These are phyloP conservation scores for Nanorana parkeri DNA, from an alignment of 2,113 vertebrate genomes.

Conservation along the genomic window DNA sequence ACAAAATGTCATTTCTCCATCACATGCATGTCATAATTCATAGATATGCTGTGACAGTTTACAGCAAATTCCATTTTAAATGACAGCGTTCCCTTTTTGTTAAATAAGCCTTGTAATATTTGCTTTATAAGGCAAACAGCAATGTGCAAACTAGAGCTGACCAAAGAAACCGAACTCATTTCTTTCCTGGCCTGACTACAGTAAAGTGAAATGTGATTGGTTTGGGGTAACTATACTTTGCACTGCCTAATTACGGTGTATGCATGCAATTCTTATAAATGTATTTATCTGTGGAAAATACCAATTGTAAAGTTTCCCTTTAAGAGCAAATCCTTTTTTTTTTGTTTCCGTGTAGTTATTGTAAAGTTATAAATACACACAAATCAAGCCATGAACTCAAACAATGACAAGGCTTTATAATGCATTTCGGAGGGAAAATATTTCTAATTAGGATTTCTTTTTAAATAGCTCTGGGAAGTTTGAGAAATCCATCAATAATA, in stretches of 20 bases:
- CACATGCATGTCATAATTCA: not conserved
- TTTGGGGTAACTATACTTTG: too few species aligned
- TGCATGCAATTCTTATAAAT: conserved; percentile 3
- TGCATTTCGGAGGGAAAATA: not conserved
- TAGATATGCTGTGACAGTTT: conserved; percentile 1
- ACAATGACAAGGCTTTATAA: not conserved
- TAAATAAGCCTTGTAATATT: not conserved
- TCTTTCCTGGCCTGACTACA: too few species aligned
- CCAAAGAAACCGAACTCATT: too few species aligned
- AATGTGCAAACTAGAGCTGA: too few species aligned
- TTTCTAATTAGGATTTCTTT: not conserved
- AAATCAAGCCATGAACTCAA: not conserved
- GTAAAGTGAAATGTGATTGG: too few species aligned
- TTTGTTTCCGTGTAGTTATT: not conserved
- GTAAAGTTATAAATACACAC: not conserved
- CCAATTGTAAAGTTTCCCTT: conserved; percentile 21
- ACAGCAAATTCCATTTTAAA: not conserved
- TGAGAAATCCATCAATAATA: not conserved
- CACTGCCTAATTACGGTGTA: not conserved
- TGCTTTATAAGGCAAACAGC: too few species aligned
- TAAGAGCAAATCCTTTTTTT: not conserved
- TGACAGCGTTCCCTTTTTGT: not conserved
- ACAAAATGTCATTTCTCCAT: not conserved
- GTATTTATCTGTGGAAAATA: conserved; percentile 20
- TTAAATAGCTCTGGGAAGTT: not conserved